Percentiles rank a stretch among this genome's conserved stretches.
Evolutionary conservation across 1,140 invertebrate species (phyloP).

Genomic region (Ridgeia piscesae): DNA sequence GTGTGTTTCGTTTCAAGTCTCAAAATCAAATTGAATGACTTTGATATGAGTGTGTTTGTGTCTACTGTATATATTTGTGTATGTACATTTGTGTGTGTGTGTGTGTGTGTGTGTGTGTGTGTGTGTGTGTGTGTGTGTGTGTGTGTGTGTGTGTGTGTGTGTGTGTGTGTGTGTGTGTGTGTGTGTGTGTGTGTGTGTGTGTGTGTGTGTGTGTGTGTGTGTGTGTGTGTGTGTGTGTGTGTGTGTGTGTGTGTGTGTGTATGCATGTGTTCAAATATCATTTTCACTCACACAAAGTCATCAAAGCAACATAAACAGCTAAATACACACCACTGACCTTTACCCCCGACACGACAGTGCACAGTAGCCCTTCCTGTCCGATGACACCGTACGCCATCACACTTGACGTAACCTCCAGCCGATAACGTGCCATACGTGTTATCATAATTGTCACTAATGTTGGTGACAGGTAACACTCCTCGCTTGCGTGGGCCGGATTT

Average conservation of each 20-base stretch:
- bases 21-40: too few species aligned
- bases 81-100: too few species aligned
- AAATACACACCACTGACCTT: constrained; percentile 13
- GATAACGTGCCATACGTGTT: not conserved
- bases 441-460: constrained; percentile 30
- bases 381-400: constrained; percentile 30
- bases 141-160: too few species aligned
- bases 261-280: not conserved
- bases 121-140: too few species aligned
- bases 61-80: too few species aligned
- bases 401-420: not conserved
- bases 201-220: too few species aligned
- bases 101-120: too few species aligned
- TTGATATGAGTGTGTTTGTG: too few species aligned
- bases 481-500: constrained; percentile 25
- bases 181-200: too few species aligned
- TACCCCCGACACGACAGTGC: constrained; percentile 19
- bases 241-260: not conserved
- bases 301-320: not conserved
- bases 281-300: not conserved
- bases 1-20: too few species aligned
- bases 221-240: not conserved
- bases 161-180: too few species aligned
- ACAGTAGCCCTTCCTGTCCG: constrained; percentile 11
- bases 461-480: constrained; percentile 34